Evolutionary conservation across 2,888 invertebrate species (phyloP).

Genomic region (Meloe dianella): DNA sequence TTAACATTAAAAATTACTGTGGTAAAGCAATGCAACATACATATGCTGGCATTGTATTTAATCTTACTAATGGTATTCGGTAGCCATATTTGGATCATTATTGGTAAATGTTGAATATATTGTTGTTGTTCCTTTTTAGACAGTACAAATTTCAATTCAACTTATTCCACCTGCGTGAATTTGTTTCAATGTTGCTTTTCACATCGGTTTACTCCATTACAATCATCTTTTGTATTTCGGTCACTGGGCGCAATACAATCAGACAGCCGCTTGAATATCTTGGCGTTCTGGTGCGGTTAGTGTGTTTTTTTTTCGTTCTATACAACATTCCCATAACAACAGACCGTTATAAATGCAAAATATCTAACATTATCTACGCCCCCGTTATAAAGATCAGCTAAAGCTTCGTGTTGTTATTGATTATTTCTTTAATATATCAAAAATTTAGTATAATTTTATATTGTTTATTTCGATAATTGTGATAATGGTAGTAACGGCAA

Average conservation of each 20-base stretch:
- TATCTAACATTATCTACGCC: constrained; percentile 26
- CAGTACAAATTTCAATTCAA: neutral
- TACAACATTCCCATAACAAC: constrained; percentile 19
- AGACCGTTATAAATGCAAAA: constrained; percentile 32
- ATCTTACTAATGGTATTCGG: neutral
- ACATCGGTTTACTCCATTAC: constrained; percentile 2
- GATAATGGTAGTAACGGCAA: constrained; percentile 23
- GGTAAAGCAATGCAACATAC: neutral
- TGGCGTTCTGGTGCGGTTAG: constrained; percentile 3
- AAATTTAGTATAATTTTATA: constrained; percentile 29
- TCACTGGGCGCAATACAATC: constrained; percentile 41
- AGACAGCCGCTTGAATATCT: constrained; percentile 20
- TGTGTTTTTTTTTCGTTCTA: constrained; percentile 18
- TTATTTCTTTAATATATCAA: constrained; percentile 29
- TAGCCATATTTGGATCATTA: neutral
- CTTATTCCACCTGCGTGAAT: neutral
- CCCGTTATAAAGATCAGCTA: neutral
- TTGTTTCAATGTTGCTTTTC: neutral
- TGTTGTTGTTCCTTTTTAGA: neutral
- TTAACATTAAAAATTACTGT: neutral
- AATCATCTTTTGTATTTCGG: constrained; percentile 37
- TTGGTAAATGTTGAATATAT: neutral
- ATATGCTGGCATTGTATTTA: neutral
- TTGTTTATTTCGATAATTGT: constrained; percentile 13
- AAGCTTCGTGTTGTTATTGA: constrained; percentile 17